Evolutionary conservation across 2,888 invertebrate species (phyloP).

Genomic region (Drosophila stalkeri): DNA sequence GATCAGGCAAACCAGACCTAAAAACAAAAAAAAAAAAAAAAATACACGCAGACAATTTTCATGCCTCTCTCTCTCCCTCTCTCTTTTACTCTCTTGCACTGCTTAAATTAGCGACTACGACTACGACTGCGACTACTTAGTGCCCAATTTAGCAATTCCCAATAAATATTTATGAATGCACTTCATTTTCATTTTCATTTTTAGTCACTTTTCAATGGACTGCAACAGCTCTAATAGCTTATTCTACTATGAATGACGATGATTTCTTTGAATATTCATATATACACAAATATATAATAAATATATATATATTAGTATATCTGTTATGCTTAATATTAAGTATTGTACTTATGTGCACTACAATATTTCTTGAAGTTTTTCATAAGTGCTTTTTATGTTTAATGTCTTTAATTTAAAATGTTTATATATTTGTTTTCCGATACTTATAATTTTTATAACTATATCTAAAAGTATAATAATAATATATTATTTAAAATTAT

Average conservation of each 20-base stretch:
- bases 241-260: conserved; percentile 62
- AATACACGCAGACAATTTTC: conserved; percentile 43
- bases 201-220: conserved; percentile 46
- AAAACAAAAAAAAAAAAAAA: conserved; percentile 27
- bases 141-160: conserved; percentile 73
- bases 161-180: conserved; percentile 74
- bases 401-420: not conserved
- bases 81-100: conserved; percentile 35
- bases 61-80: conserved; percentile 32
- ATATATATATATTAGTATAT: not conserved
- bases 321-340: not conserved
- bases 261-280: conserved; percentile 15
- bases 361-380: not conserved
- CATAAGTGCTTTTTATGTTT: not conserved
- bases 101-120: conserved; percentile 59
- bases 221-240: conserved; percentile 15
- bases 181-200: conserved; percentile 40
- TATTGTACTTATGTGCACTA: not conserved
- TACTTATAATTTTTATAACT: no score
- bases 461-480: no score
- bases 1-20: conserved; percentile 33
- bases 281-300: not conserved
- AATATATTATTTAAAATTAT: no score
- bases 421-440: no score
- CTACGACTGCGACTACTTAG: conserved; percentile 53